These are phyloP conservation scores for Nasonovia ribisnigri DNA, from an alignment of 2,888 invertebrate genomes.

Conservation along the genomic window DNA sequence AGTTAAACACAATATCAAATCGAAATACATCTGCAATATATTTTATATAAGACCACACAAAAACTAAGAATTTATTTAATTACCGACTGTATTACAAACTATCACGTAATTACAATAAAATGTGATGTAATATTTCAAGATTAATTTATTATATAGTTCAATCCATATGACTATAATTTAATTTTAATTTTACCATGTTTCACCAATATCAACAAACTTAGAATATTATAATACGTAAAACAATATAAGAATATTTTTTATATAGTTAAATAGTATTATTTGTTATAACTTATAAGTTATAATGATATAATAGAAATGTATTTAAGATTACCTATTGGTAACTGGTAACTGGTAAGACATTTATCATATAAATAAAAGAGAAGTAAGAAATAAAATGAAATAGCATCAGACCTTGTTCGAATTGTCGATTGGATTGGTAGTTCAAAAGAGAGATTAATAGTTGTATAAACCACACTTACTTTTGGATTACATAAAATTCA, in stretches of 20 bases:
- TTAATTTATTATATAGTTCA: neutral
- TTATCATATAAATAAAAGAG: neutral
- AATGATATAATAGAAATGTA: neutral
- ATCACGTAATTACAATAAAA: neutral
- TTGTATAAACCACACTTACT: constrained; percentile 1
- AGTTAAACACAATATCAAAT: neutral
- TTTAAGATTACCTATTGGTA: neutral
- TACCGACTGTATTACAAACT: neutral
- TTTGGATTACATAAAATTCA: neutral
- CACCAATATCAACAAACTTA: neutral
- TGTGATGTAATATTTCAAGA: neutral
- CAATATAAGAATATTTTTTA: neutral
- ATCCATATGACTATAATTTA: neutral
- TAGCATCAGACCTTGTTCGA: neutral
- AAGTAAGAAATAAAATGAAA: neutral
- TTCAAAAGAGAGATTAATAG: constrained; percentile 23
- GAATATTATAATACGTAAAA: neutral
- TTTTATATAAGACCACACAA: neutral
- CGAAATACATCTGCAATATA: neutral
- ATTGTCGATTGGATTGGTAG: neutral
- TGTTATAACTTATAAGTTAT: too few species aligned
- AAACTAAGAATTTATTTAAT: neutral
- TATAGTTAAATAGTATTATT: neutral
- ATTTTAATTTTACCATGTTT: neutral
- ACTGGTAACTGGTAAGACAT: neutral